Evolutionary conservation across 1,140 invertebrate species (phyloP).

Genomic region (Arion vulgaris): DNA sequence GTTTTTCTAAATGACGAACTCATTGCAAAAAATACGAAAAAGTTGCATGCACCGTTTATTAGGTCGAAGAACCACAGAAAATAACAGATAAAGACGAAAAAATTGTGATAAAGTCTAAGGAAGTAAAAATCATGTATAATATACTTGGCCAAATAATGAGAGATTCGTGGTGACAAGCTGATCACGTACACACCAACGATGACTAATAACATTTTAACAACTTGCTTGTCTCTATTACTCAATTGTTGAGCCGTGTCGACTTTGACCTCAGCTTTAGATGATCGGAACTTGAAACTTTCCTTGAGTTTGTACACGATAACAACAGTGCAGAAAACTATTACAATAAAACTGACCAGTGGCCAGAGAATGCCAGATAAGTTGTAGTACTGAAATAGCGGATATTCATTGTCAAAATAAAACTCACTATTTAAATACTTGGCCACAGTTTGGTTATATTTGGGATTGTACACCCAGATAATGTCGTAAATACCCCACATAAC

Average conservation of each 20-base stretch:
- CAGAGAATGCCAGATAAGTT: constrained; percentile 28
- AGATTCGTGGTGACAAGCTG: background rate
- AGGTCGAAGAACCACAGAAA: constrained; percentile 7
- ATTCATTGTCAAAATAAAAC: background rate
- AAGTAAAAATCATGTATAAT: constrained; percentile 12
- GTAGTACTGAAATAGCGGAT: constrained; percentile 14
- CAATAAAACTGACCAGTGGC: background rate
- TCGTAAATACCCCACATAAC: constrained; percentile 33
- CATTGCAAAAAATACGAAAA: constrained; percentile 10
- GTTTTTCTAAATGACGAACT: constrained; percentile 21
- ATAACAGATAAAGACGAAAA: constrained; percentile 1
- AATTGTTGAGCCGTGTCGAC: background rate
- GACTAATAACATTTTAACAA: constrained; percentile 10
- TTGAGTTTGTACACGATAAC: constrained; percentile 17
- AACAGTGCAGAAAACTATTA: constrained; percentile 3
- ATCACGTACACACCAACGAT: background rate
- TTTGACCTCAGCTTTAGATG: background rate
- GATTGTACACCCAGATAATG: constrained; percentile 6
- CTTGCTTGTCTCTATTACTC: constrained; percentile 9
- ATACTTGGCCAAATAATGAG: constrained; percentile 8
- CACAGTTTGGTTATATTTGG: constrained; percentile 4
- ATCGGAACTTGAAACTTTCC: constrained; percentile 10
- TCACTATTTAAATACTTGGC: constrained; percentile 14
- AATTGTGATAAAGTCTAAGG: constrained; percentile 3
- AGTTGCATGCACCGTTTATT: background rate